Conservation (phyloP, 1,140 invertebrate species). For the Danaus melanippus region DNA sequence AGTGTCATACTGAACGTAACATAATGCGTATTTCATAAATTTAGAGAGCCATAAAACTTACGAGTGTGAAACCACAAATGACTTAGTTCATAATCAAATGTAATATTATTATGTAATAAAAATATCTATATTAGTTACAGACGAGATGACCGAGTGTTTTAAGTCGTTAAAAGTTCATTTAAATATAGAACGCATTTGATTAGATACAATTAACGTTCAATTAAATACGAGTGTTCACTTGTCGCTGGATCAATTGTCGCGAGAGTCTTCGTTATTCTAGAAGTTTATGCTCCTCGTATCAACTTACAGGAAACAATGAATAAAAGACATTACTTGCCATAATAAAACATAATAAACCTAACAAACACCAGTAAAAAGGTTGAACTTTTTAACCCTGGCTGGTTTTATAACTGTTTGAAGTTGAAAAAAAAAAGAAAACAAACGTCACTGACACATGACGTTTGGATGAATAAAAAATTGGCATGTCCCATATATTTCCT, state of each 20-base stretch:
- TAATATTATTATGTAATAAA: not conserved
- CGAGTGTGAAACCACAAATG: slow-evolving; percentile 4
- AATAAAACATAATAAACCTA: slow-evolving; percentile 15
- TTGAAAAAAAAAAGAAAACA: no score
- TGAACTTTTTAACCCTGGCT: not conserved
- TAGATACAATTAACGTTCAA: slow-evolving; percentile 69
- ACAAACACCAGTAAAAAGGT: slow-evolving; percentile 12
- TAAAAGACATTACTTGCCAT: slow-evolving; percentile 27
- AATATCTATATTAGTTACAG: slow-evolving; percentile 13
- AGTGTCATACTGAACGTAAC: not conserved
- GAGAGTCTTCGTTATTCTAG: slow-evolving; percentile 41
- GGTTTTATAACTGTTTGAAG: no score
- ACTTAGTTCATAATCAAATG: not conserved
- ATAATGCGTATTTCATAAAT: slow-evolving; percentile 1
- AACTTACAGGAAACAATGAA: slow-evolving; percentile 40
- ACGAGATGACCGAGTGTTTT: slow-evolving; percentile 23
- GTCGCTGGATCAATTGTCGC: slow-evolving; percentile 56
- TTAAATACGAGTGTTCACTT: slow-evolving; percentile 56
- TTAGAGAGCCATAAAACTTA: slow-evolving; percentile 2
- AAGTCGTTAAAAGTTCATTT: slow-evolving; percentile 65
- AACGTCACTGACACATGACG: no score
- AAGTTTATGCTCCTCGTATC: slow-evolving; percentile 39
- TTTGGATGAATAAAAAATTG: no score
- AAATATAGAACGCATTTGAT: slow-evolving; percentile 72
- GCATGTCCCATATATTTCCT: no score